Evolutionary conservation across 1,140 invertebrate genomes (phyloP).

Genomic region (Hycleus cichorii): DNA sequence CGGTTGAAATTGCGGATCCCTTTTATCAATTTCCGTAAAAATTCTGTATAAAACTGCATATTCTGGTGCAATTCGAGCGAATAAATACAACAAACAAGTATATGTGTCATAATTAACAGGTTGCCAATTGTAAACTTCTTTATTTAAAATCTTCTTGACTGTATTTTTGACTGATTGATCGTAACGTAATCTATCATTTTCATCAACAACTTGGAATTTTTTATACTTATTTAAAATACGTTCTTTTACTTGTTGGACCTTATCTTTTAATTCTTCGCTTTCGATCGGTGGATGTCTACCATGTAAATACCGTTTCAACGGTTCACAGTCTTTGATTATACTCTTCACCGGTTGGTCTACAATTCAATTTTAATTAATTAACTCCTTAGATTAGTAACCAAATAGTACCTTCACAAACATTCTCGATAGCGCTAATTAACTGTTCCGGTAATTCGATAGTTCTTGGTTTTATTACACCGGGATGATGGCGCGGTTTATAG

Average conservation of each 20-base stretch:
- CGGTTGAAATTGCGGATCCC: slow-evolving; percentile 63
- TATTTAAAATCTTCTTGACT: slow-evolving; percentile 45
- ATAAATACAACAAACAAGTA: slow-evolving; percentile 59
- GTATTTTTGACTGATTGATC: slow-evolving; percentile 30
- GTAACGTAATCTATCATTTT: slow-evolving; percentile 44
- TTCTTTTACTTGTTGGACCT: slow-evolving; percentile 36
- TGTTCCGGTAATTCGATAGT: slow-evolving; percentile 49
- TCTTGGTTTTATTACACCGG: slow-evolving; percentile 51
- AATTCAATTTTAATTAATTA: slow-evolving; percentile 16
- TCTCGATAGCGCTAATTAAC: slow-evolving; percentile 47
- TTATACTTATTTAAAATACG: slow-evolving; percentile 43
- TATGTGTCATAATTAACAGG: slow-evolving; percentile 60
- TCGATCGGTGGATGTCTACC: slow-evolving; percentile 56
- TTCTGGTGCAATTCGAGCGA: slow-evolving; percentile 60
- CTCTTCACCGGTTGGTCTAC: slow-evolving; percentile 48
- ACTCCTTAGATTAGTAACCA: slow-evolving; percentile 6
- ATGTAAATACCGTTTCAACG: slow-evolving; percentile 53
- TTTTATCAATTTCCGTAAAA: slow-evolving; percentile 62
- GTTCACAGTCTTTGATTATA: slow-evolving; percentile 45
- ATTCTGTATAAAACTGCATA: slow-evolving; percentile 65
- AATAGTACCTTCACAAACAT: slow-evolving; percentile 44
- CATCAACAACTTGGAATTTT: slow-evolving; percentile 42
- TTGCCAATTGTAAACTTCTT: slow-evolving; percentile 61
- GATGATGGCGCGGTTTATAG: slow-evolving; percentile 61
- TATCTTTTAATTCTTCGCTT: slow-evolving; percentile 44